phyloP scores from a whole-genome alignment of 1,140 invertebrate genomes.

The Vollenhovia emeryi region DNA sequence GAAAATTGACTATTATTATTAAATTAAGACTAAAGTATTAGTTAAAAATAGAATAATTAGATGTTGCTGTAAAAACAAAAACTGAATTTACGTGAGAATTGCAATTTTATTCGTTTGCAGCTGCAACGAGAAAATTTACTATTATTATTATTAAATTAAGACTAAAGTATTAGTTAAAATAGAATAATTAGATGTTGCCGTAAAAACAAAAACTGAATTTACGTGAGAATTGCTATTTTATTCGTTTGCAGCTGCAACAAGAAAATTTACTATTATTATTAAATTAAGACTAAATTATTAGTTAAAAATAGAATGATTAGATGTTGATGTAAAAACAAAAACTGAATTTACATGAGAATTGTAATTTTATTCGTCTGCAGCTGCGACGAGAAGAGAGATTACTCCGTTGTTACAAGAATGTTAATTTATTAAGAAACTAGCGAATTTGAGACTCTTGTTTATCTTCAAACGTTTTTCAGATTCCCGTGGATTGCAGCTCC shows the following conservation, averaged over 20 bases:
- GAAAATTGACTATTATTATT: too few species aligned
- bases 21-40: too few species aligned
- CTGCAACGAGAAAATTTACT: neutral
- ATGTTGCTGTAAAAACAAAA: neutral
- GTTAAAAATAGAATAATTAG: neutral
- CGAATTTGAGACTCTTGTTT: neutral
- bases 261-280: too few species aligned
- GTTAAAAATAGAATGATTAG: neutral
- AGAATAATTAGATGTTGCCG: too few species aligned
- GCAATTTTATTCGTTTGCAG: neutral
- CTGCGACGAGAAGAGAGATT: neutral
- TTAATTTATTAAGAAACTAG: neutral
- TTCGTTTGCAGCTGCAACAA: too few species aligned
- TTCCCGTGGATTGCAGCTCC: neutral
- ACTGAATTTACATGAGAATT: neutral
- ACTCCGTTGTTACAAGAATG: neutral
- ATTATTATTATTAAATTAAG: too few species aligned
- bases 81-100: neutral
- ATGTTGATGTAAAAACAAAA: neutral
- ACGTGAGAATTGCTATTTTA: too few species aligned
- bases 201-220: too few species aligned
- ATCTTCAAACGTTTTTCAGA: neutral
- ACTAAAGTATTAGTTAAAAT: too few species aligned
- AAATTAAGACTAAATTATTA: too few species aligned
- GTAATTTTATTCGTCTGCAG: neutral